Base-by-base conservation (phyloP, 2,797 vertebrate genomes). In the Diglossa cyanea region DNA sequence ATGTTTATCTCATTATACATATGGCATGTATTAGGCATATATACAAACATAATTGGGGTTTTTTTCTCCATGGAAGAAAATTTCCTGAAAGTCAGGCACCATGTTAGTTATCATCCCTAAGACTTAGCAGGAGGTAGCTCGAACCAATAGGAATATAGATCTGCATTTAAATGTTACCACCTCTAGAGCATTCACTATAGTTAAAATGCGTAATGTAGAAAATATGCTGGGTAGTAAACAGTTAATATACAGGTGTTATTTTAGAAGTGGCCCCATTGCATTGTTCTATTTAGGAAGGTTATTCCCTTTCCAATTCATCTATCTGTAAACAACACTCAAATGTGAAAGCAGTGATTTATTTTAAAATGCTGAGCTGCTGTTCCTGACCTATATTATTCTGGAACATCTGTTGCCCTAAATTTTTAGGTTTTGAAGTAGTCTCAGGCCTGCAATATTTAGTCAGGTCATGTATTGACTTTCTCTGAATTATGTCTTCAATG, bases 331-430 rank as follows among this genome's bases (percentile, higher is more conserved):
- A 94, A 42, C n/a, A 37, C 19, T 87, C 72, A 81, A 17, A 83
- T 92, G 60, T 75, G 75, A 95, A 94, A 92, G 67, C 61, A 54
- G 47, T 82, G 81, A 61, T 92, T 94, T 92, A 88, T 95, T 95
- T 87, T 91, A 84, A 83, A 18, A 55, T 26, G 42, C 81, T 83
- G 61, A 85, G 79, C 35, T 92, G 61, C 75, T 85, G 19, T 85
- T 82, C 50, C 71, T 95, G 94, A 92, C 92, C 88, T 93, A 28
- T 88, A 80, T 93, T 95, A 68, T 92, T 74, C 53, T 66, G 66
- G 58, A 96, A 93, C 85, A 95, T 95, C 92, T 93, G 89, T 88
- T 90, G 68, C 58, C 81, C 79, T 90, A 74, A 71, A 66, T 86
- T 95, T 91, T 92, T 78, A 72, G 58, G 47, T 77, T 95, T 93